Base-by-base conservation (phyloP, 2,113 vertebrate genomes). In the Lipophrys pholis region DNA sequence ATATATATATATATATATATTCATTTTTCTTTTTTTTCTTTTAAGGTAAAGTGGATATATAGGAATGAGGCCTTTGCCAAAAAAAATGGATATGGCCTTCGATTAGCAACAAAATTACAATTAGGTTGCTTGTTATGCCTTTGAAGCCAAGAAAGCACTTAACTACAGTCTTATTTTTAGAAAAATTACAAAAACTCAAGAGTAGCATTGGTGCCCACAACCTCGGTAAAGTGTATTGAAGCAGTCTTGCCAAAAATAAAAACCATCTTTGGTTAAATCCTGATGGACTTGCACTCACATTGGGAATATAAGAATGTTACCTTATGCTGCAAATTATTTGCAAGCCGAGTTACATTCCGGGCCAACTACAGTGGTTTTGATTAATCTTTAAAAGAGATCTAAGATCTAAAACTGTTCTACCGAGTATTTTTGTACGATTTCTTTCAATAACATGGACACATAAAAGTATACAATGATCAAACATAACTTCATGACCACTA, bases 91-190 rank as follows among this genome's bases (percentile, higher is more conserved):
- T 56, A 64, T 69, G 39, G 21, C 51, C 68, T 74, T 49, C 63
- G 54, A 70, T 82, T 51, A 73, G 54, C 11, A 66, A 49, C 16
- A 48, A 62, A 74, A 80, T 69, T 50, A 35, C 68, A 54, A 80
- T 64, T 63, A 76, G 67, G 70, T 70, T 39, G 60, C 73, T 69
- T 56, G 40, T 9, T 40, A 9, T 76, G 55, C 11, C 7, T 70
- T 73, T 62, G 52, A 69, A 75, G 78, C 69, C 76, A 86, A 80
- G 56, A 42, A 83, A 64, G 65, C 65, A 82, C 78, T 82, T 78
- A 74, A 49, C 57, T 41, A 14, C 42, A 15, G 48, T n/a, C 17
- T 21, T 51, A 15, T 63, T 49, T 60, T 49, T 48, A 60, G 49
- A 54, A 41, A 71, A 86, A 69, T 21, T 41, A 75, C 57, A 68